Evolutionary conservation across 1,140 invertebrate genomes (phyloP).

Genomic region (Propsilocerus akamusi): DNA sequence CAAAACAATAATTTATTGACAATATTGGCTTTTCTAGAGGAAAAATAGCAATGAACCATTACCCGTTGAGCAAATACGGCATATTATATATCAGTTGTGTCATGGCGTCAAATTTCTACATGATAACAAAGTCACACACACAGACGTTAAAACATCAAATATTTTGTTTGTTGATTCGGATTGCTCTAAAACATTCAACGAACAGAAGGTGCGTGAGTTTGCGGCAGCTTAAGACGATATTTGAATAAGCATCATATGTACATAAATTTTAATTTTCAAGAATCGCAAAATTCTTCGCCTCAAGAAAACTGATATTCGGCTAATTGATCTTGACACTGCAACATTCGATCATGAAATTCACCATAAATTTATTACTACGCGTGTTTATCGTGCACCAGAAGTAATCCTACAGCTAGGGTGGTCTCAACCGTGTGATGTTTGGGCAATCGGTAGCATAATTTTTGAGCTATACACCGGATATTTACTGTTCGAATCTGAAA

Average conservation of each 20-base stretch:
- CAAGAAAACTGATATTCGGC: conserved; percentile 80
- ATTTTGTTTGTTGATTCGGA: conserved; percentile 96
- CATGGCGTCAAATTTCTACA: conserved; percentile 97
- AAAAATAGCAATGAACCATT: conserved; percentile 98
- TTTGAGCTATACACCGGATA: conserved; percentile 97
- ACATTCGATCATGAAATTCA: conserved; percentile 99
- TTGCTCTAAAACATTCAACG: conserved; percentile 66
- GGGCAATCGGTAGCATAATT: conserved; percentile 97
- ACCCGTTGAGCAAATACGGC: conserved; percentile 89
- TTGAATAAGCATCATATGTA: conserved; percentile 2
- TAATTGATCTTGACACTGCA: conserved; percentile 99
- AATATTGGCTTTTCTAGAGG: conserved; percentile 87
- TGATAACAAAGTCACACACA: conserved; percentile 95
- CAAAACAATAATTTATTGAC: background rate
- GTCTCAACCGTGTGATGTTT: conserved; percentile 98
- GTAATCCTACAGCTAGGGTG: conserved; percentile 99
- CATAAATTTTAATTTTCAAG: conserved; percentile 32
- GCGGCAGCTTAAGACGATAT: conserved; percentile 13
- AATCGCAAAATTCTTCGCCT: conserved; percentile 69
- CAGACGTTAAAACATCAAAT: conserved; percentile 98
- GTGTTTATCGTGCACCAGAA: conserved; percentile 97
- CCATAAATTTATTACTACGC: conserved; percentile 95
- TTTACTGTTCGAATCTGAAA: conserved; percentile 98
- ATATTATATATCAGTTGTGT: conserved; percentile 94
- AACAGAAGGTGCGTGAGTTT: conserved; percentile 84